phyloP scores from a whole-genome alignment of 2,888 invertebrate genomes.

The Cantharis rustica region DNA sequence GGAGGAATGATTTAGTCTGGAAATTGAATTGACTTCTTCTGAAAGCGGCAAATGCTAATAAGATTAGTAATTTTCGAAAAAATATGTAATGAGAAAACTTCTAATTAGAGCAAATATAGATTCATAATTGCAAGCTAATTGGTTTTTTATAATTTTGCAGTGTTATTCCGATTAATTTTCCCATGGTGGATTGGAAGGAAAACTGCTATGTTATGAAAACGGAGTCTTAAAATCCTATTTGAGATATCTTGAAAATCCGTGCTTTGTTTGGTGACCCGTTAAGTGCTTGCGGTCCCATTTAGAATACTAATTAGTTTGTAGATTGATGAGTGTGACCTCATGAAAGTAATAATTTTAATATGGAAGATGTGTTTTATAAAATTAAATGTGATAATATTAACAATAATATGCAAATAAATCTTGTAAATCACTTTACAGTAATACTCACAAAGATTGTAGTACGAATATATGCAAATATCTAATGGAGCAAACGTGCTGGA shows the following conservation, averaged over 20 bases:
- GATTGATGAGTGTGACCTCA: slow-evolving; percentile 35
- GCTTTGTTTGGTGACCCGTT: slow-evolving; percentile 37
- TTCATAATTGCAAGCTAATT: slow-evolving; percentile 37
- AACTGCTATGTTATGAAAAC: slow-evolving; percentile 16
- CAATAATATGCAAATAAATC: slow-evolving; percentile 30
- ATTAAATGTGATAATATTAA: slow-evolving; percentile 24
- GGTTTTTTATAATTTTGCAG: slow-evolving; percentile 31
- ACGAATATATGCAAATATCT: slow-evolving; percentile 33
- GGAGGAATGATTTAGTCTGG: slow-evolving; percentile 20
- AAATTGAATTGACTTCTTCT: slow-evolving; percentile 36
- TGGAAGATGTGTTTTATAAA: slow-evolving; percentile 30
- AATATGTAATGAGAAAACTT: slow-evolving; percentile 30
- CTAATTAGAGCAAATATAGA: slow-evolving; percentile 30
- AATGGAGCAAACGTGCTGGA: slow-evolving; percentile 31
- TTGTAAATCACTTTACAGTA: slow-evolving; percentile 32
- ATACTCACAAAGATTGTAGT: slow-evolving; percentile 14
- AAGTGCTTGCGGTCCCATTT: slow-evolving; percentile 36
- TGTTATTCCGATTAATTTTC: slow-evolving; percentile 7
- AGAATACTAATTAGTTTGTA: slow-evolving; percentile 41
- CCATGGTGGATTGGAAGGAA: neutral
- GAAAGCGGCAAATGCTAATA: slow-evolving; percentile 37
- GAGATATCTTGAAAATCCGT: slow-evolving; percentile 24
- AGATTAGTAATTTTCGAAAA: slow-evolving; percentile 32
- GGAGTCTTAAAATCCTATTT: slow-evolving; percentile 29
- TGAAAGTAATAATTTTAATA: slow-evolving; percentile 24